Conservation (phyloP, 2,888 invertebrate species). For the Podotricha telesiphe region DNA sequence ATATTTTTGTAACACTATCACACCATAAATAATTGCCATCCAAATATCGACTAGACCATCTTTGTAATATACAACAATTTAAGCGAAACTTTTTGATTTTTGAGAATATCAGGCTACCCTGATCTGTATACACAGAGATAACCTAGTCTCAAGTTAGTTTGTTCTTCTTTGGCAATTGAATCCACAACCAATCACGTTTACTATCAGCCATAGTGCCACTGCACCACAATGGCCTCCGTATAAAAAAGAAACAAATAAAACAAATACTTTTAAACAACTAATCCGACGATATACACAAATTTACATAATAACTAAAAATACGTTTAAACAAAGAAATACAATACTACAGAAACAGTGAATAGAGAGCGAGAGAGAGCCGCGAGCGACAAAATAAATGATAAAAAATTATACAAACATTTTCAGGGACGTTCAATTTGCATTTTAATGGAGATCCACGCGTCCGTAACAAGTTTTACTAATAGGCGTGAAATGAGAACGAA, state of each 20-base stretch:
- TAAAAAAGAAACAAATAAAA: neutral
- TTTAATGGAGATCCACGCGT: conserved; percentile 81
- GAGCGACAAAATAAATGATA: conserved; percentile 64
- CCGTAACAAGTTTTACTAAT: conserved; percentile 82
- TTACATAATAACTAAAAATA: conserved; percentile 18
- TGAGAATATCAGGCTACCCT: no score
- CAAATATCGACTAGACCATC: no score
- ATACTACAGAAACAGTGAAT: conserved; percentile 43
- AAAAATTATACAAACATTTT: conserved; percentile 74
- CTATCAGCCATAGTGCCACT: no score
- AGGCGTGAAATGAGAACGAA: conserved; percentile 76
- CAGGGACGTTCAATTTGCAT: conserved; percentile 79
- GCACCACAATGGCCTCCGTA: no score
- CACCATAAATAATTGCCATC: no score
- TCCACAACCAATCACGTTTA: no score
- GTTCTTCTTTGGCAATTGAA: no score
- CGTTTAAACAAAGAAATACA: conserved; percentile 11
- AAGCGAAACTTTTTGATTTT: no score
- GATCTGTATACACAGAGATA: no score
- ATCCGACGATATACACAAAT: conserved; percentile 18
- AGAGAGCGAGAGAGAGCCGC: conserved; percentile 40
- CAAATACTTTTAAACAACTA: neutral
- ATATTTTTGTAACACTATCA: no score
- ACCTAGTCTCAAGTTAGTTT: no score
- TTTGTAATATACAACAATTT: no score